A percentile compares a stretch with the other conserved stretches of the same genome.
phyloP scores from a whole-genome alignment of 2,797 vertebrate genomes.

The Eidolon dupreanum region DNA sequence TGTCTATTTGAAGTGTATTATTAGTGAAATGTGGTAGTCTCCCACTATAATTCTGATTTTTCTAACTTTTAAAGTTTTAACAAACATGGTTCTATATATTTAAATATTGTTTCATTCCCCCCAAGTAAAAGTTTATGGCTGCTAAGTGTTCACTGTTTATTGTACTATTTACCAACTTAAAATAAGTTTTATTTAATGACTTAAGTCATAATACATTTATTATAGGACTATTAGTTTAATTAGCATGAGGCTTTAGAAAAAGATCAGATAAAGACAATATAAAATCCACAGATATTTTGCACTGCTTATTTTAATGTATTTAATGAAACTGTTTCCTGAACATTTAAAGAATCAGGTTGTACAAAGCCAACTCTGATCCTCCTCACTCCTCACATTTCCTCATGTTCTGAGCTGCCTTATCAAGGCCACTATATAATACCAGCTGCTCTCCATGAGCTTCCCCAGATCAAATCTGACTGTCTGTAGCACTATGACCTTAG shows the following conservation, averaged over 20 bases:
- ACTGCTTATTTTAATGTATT: conserved; percentile 27
- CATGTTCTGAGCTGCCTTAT: background rate
- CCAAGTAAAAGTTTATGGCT: conserved; percentile 11
- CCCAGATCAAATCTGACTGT: background rate
- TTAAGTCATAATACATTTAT: background rate
- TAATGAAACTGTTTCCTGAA: conserved; percentile 40
- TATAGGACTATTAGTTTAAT: conserved; percentile 37
- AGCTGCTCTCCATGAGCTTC: conserved; percentile 14
- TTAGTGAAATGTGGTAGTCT: background rate
- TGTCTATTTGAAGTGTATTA: background rate
- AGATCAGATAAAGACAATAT: conserved; percentile 20
- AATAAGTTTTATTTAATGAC: conserved; percentile 4
- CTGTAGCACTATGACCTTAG: background rate
- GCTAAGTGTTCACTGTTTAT: background rate
- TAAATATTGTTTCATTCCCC: conserved; percentile 40
- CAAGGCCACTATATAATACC: background rate
- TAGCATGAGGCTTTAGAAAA: conserved; percentile 23
- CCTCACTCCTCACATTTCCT: conserved; percentile 1
- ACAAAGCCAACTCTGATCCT: background rate
- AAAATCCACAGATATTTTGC: conserved; percentile 9
- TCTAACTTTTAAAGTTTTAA: conserved; percentile 14
- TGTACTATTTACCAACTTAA: background rate
- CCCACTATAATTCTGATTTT: background rate
- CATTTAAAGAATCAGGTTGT: background rate
- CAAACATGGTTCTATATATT: conserved; percentile 22